Percentiles rank a stretch among this genome's conserved stretches.
Conservation (phyloP, 2,888 invertebrate genomes). For the Eilema caniola region DNA sequence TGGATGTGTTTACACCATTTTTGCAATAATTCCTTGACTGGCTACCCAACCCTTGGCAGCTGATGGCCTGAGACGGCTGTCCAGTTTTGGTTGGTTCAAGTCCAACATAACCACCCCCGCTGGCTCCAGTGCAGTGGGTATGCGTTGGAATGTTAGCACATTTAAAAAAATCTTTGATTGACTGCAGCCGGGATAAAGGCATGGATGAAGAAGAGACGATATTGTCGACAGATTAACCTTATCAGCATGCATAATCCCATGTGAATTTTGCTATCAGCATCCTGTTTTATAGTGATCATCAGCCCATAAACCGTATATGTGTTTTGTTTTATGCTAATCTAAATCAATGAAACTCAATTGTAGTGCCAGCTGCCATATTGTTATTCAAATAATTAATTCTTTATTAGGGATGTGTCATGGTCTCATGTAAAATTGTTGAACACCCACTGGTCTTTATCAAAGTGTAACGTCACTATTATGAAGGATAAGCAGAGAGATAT, state of each 20-base stretch:
- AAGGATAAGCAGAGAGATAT: background rate
- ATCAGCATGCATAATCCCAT: conserved; percentile 9
- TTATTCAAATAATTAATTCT: conserved; percentile 31
- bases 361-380: conserved; percentile 22
- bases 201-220: no score
- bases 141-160: no score
- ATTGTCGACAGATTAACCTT: background rate
- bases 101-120: no score
- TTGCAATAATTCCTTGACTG: no score
- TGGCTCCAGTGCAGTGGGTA: no score
- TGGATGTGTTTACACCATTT: no score
- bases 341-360: conserved; percentile 20
- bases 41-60: no score
- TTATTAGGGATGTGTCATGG: conserved; percentile 4
- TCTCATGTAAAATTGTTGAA: background rate
- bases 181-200: no score
- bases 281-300: conserved; percentile 9
- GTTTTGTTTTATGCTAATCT: conserved; percentile 34
- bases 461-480: background rate
- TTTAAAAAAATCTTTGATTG: no score
- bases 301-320: conserved; percentile 15
- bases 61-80: no score
- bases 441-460: background rate
- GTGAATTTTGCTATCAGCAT: conserved; percentile 11
- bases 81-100: no score